Percentiles rank a stretch among this genome's conserved stretches.
Evolutionary conservation across 2,113 vertebrate species (phyloP).

Genomic region (Poeciliopsis retropinna): DNA sequence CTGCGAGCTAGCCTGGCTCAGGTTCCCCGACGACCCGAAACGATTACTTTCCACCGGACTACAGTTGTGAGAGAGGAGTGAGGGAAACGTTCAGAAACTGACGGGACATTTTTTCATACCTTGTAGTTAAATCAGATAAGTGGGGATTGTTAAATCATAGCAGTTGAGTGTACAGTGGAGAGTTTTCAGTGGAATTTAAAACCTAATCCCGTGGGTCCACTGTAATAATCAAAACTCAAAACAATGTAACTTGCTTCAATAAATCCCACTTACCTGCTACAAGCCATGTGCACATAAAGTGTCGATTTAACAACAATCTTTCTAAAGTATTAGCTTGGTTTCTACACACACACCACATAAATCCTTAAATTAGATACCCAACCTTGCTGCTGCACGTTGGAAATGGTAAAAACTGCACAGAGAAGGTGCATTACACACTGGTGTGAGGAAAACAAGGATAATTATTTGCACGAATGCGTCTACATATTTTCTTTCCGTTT

Average conservation of each 20-base stretch:
- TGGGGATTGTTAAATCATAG: constrained; percentile 1
- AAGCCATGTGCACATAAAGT: neutral
- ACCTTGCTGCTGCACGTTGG: constrained; percentile 50
- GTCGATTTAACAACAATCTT: neutral
- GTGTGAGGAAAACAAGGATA: neutral
- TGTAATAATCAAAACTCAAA: neutral
- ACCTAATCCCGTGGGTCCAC: too few relatives aligned
- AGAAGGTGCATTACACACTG: neutral
- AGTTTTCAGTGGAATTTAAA: too few relatives aligned
- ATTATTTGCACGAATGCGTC: constrained; percentile 1
- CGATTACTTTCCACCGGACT: constrained; percentile 94
- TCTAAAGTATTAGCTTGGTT: neutral
- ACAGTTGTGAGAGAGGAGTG: constrained; percentile 50
- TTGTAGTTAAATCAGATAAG: neutral
- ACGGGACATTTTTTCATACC: neutral
- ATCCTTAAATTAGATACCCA: constrained; percentile 28
- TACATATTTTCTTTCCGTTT: constrained; percentile 33
- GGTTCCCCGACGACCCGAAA: constrained; percentile 93
- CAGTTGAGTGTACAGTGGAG: too few relatives aligned
- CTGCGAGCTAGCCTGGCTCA: constrained; percentile 94
- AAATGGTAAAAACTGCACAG: constrained; percentile 27
- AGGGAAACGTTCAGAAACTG: constrained; percentile 32
- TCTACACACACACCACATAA: constrained; percentile 12
- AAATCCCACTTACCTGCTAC: constrained; percentile 18
- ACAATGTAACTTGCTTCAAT: neutral